These are phyloP conservation scores for Alexandromys fortis DNA, from an alignment of 2,113 vertebrate species.

Conservation along the genomic window DNA sequence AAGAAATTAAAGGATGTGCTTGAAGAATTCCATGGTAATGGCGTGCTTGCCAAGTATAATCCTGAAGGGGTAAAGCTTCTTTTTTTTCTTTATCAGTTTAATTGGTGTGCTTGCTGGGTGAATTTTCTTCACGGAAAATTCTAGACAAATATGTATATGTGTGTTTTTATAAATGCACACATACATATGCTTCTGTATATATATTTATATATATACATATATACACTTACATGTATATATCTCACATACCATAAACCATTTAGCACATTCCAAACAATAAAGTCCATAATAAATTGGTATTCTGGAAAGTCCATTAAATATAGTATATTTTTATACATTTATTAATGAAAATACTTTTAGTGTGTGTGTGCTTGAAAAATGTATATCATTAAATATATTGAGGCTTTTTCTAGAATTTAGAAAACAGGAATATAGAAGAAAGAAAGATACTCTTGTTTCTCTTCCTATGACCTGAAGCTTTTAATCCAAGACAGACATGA, in stretches of 20 bases:
- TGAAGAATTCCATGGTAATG: conserved; percentile 96
- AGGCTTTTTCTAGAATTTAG: background rate
- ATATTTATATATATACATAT: background rate
- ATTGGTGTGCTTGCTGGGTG: background rate
- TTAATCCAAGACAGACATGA: background rate
- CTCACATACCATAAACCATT: conserved; percentile 7
- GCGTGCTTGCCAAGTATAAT: conserved; percentile 96
- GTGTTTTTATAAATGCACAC: background rate
- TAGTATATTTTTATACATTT: background rate
- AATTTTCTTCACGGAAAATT: conserved; percentile 16
- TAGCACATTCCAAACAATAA: background rate
- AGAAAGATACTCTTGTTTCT: background rate
- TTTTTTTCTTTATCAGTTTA: conserved; percentile 66
- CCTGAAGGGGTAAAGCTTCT: conserved; percentile 93
- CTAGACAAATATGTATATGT: conserved; percentile 41
- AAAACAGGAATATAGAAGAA: background rate
- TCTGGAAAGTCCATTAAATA: conserved; percentile 16
- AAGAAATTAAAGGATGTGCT: conserved; percentile 98
- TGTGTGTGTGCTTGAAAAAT: background rate
- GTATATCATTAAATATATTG: background rate
- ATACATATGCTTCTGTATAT: background rate
- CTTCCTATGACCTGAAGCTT: background rate
- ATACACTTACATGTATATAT: background rate
- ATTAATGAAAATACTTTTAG: background rate
- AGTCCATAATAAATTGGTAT: background rate